These are phyloP conservation scores for Pseudomugil gertrudae DNA, from an alignment of 2,797 vertebrate species.

Conservation along the genomic window DNA sequence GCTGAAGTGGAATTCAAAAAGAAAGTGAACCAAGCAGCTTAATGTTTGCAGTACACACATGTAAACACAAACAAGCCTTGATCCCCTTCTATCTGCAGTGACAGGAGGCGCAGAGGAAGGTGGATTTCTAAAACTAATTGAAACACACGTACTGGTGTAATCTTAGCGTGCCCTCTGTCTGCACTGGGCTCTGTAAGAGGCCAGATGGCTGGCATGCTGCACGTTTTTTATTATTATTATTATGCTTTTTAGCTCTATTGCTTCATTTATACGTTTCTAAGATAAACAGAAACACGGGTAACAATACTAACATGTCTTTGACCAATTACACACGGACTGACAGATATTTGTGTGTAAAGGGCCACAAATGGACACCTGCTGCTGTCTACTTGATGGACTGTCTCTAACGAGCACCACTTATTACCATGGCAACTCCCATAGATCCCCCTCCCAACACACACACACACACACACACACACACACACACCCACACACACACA, in stretches of 20 bases:
- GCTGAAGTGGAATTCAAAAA: neutral
- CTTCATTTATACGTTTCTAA: neutral
- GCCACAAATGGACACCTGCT: slow-evolving; percentile 75
- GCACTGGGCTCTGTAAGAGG: slow-evolving; percentile 22
- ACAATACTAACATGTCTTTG: slow-evolving; percentile 13
- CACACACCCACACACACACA: slow-evolving; percentile 18
- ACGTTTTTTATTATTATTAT: neutral
- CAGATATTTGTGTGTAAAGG: slow-evolving; percentile 23
- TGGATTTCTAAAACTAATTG: neutral
- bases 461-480: slow-evolving; percentile 24
- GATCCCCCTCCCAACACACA: slow-evolving; percentile 3
- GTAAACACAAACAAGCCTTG: neutral
- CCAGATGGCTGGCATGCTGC: slow-evolving; percentile 13
- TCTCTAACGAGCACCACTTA: slow-evolving; percentile 64
- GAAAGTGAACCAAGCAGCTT: too few species aligned
- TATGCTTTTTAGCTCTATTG: neutral
- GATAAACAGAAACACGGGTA: slow-evolving; percentile 6
- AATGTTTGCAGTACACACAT: too few species aligned
- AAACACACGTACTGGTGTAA: neutral
- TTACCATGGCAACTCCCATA: slow-evolving; percentile 68
- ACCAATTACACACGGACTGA: slow-evolving; percentile 32
- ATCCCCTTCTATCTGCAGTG: neutral
- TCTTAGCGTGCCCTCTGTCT: slow-evolving; percentile 8
- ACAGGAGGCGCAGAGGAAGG: neutral
- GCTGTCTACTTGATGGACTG: slow-evolving; percentile 67